Base-by-base conservation (phyloP, 2,113 vertebrate species). In the Phylloscopus trochiloides region DNA sequence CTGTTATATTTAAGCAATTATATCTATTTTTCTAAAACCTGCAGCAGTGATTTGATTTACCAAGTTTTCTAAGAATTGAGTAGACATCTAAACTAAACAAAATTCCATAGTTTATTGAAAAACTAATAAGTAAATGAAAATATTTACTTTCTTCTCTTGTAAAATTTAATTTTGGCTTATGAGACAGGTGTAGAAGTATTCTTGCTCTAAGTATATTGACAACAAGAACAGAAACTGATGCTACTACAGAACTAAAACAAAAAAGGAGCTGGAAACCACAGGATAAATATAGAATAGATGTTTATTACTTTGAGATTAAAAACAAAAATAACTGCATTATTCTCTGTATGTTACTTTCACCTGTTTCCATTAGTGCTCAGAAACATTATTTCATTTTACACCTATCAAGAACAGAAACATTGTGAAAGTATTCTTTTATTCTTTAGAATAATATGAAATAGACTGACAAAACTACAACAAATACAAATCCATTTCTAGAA, bases 221-320 rank as follows among this genome's bases (percentile, higher is more conserved):
- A 40, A 25, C 8, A 59, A 70, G 34, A 79, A 76, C 11, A 88
- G 51, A 83, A 83, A 65, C 6, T 62, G 63, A 81, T 43, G n/a
- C 11, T 62, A 54, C 13, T 54, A 34, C 14, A 55, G 3, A 36
- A 36, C 8, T 72, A 45, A 62, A 79, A 91, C 16, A 83, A 65
- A 90, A 68, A 14, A 12, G 28, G 34, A 63, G 5, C 14, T 63
- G 36, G 61, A 73, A 83, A 88, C 7, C 58, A 90, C 4, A 40
- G 42, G 8, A 48, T 40, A 91, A 72, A 55, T 80, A 38, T 20
- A 63, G 84, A 96, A 74, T 55, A 66, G 24, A 15, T 90, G 61
- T 92, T 96, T 97, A 84, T 88, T 95, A 61, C 8, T 57, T 89
- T 80, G 57, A 89, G 50, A 91, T 93, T 83, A 67, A 94, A 74